Evolutionary conservation across 2,888 invertebrate species (phyloP), one percentile per base, ranked within the genome.

Genomic region (Melanostoma mellinum): DNA sequence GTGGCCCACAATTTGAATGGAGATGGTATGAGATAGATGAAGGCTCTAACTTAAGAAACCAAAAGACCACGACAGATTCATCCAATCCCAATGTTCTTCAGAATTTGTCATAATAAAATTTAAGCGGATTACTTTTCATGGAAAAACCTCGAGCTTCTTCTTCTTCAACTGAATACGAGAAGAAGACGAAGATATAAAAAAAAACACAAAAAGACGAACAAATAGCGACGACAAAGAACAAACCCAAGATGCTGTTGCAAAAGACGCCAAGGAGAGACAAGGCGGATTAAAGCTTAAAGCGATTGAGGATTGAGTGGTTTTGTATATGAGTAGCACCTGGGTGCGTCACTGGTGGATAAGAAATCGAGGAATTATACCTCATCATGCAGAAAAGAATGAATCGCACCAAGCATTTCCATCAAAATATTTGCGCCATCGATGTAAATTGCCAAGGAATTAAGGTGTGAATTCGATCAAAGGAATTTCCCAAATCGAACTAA

Each of bases 31-130:
- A 84, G 68, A 73, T 53, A 58, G 63, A 73, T 74, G 69, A 84
- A 63, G 65, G 36, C 48, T 48, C 38, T 60, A 50, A 73, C 65
- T 53, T 53, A 75, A 79, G 74, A 79, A 79, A 79, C 74, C 79
- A 71, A 77, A 76, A 71, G 79, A 67, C 74, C 74, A 79, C 74
- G 65, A 74, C 63, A 58, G 78, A 74, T 69, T 69, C 69, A 84
- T 79, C 63, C 71, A 74, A 84, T 79, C 65, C 61, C 69, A 79
- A 67, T 71, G 74, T 78, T 84, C 79, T 71, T 67, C 74, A 71
- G 71, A 79, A 84, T 84, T 84, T 71, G 78, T 84, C 84, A 84
- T 84, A 84, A 84, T 75, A 84, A 84, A 79, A 84, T 74, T 84
- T 78, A 84, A 84, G 84, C 74, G 79, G 84, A 84, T 84, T 84